Percentiles rank a stretch among this genome's conserved stretches.
Evolutionary conservation across 23 tunicate species (phyloP).

Genomic region (Styela plicata): DNA sequence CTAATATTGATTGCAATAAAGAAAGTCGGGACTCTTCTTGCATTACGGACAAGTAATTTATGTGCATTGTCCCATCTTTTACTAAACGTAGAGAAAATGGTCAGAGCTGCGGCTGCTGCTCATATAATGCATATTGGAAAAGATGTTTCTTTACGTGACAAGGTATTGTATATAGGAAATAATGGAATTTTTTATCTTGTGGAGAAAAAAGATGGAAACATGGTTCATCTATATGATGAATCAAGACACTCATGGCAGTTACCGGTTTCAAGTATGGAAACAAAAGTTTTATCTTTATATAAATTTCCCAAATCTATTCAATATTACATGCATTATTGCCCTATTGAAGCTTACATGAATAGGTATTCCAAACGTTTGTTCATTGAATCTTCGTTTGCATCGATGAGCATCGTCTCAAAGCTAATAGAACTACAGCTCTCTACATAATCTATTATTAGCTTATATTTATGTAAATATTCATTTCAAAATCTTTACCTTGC

Average conservation of each 20-base stretch:
- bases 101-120: conserved; percentile 87
- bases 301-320: too few species aligned
- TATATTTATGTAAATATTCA: too few species aligned
- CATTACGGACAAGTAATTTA: conserved; percentile 64
- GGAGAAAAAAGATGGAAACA: not conserved
- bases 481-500: too few species aligned
- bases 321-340: too few species aligned
- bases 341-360: too few species aligned
- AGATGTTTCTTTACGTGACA: conserved; percentile 50
- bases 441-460: too few species aligned
- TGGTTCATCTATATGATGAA: not conserved
- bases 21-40: conserved; percentile 79
- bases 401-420: too few species aligned
- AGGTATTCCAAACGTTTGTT: too few species aligned
- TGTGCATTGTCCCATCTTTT: conserved; percentile 77
- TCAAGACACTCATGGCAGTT: not conserved
- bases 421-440: too few species aligned
- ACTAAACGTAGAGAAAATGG: conserved; percentile 38
- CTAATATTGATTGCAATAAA: conserved; percentile 75
- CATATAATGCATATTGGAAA: conserved; percentile 69
- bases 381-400: too few species aligned
- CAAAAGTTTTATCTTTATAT: too few species aligned
- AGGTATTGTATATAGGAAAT: conserved; percentile 45
- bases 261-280: too few species aligned
- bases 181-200: not conserved